Evolutionary conservation across 2,797 vertebrate genomes (phyloP).

Genomic region (Gallinago stenura): DNA sequence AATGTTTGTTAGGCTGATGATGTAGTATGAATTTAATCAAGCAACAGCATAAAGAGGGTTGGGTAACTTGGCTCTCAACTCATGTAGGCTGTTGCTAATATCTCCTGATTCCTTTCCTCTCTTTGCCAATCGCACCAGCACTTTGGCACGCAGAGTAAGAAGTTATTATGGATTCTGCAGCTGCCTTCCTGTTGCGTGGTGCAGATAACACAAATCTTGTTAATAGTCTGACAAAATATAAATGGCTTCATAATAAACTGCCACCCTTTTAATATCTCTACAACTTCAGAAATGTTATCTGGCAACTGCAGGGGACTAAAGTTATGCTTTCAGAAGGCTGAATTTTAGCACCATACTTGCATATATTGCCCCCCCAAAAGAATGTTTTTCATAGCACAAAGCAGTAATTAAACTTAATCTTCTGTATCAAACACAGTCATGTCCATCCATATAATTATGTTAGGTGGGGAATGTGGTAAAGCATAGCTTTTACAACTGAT

Average conservation of each 20-base stretch:
- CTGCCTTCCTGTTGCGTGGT: slow-evolving; percentile 45
- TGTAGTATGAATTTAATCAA: slow-evolving; percentile 45
- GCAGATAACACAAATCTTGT: slow-evolving; percentile 69
- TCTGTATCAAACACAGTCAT: neutral
- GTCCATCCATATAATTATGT: slow-evolving; percentile 3
- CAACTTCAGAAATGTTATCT: slow-evolving; percentile 67
- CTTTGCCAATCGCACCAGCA: neutral
- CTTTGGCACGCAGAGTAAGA: slow-evolving; percentile 36
- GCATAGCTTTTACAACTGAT: neutral
- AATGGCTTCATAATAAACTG: slow-evolving; percentile 69
- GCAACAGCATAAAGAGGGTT: neutral
- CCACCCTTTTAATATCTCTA: slow-evolving; percentile 63
- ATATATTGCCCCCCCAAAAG: accelerated
- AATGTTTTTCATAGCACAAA: neutral
- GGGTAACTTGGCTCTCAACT: slow-evolving; percentile 9
- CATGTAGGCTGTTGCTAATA: neutral
- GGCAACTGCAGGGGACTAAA: slow-evolving; percentile 51
- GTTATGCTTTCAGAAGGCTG: slow-evolving; percentile 8
- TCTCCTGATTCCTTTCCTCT: neutral
- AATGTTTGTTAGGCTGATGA: neutral
- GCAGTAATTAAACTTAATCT: slow-evolving; percentile 40
- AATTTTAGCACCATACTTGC: slow-evolving; percentile 2
- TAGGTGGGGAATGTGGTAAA: neutral
- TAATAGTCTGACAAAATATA: slow-evolving; percentile 68
- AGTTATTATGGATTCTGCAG: slow-evolving; percentile 55